Evolutionary conservation across 2,888 invertebrate species (phyloP).

Genomic region (Synergus laeviventris): DNA sequence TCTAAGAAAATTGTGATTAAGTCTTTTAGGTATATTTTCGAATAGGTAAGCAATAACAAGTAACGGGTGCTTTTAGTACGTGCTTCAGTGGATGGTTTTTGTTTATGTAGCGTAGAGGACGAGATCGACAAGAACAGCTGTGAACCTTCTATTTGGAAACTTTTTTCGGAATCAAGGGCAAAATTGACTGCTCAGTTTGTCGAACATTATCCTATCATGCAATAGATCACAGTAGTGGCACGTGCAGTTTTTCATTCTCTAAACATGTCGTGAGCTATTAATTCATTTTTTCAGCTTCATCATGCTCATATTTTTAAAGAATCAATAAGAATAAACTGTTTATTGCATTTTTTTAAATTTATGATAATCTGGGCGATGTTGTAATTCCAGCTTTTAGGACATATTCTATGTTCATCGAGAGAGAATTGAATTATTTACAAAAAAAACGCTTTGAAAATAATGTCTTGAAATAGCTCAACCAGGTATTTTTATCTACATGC

Average conservation of each 20-base stretch:
- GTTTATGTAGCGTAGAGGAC: neutral
- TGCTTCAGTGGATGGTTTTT: neutral
- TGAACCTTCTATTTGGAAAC: neutral
- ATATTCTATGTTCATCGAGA: no score
- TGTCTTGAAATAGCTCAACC: neutral
- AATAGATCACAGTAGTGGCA: neutral
- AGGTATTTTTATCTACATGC: neutral
- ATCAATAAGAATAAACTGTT: no score
- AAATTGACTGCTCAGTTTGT: neutral
- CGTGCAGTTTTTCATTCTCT: neutral
- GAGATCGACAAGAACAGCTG: conserved; percentile 19
- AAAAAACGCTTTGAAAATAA: neutral
- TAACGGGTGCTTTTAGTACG: neutral
- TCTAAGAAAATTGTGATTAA: neutral
- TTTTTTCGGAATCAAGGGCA: conserved; percentile 10
- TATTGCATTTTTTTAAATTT: no score
- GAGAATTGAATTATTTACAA: no score
- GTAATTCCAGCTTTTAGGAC: no score
- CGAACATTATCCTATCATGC: conserved; percentile 10
- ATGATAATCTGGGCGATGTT: no score
- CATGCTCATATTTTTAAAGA: neutral
- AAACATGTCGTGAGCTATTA: neutral
- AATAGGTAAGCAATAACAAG: neutral
- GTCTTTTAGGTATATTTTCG: neutral
- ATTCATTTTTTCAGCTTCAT: neutral